Evolutionary conservation across 2,113 vertebrate species (phyloP).

Genomic region (Trinectes maculatus): DNA sequence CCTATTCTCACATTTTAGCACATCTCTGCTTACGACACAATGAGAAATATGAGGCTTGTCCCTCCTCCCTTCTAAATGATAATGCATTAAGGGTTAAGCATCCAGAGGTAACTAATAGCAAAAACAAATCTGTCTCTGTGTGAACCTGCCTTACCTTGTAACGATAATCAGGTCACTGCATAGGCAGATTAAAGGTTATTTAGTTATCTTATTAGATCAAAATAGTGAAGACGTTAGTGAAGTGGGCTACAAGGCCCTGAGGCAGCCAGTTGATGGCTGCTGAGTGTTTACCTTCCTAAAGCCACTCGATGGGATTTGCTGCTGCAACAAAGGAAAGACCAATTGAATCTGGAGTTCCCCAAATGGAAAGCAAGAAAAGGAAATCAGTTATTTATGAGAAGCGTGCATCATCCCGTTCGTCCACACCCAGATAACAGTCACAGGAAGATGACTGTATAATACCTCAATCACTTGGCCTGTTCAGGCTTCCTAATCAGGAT

Average conservation of each 20-base stretch:
- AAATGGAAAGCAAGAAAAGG: slow-evolving; percentile 12
- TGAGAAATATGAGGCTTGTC: too few relatives aligned
- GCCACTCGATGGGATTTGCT: not conserved
- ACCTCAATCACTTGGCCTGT: not conserved
- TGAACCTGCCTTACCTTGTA: too few relatives aligned
- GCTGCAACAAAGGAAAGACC: slow-evolving; percentile 11
- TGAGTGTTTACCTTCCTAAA: slow-evolving; percentile 15
- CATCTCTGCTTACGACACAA: too few relatives aligned
- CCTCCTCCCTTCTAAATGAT: too few relatives aligned
- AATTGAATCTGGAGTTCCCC: slow-evolving; percentile 30
- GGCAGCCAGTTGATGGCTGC: not conserved
- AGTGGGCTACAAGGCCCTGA: not conserved
- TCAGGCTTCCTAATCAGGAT: slow-evolving; percentile 43
- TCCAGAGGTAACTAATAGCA: too few relatives aligned
- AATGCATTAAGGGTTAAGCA: too few relatives aligned
- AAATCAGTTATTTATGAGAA: slow-evolving; percentile 32
- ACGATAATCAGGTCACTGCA: too few relatives aligned
- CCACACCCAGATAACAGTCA: slow-evolving; percentile 27
- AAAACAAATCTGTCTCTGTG: too few relatives aligned
- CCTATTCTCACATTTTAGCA: too few relatives aligned
- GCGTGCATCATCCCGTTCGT: slow-evolving; percentile 8
- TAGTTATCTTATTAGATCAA: too few relatives aligned
- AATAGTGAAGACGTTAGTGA: too few relatives aligned
- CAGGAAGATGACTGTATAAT: slow-evolving; percentile 16
- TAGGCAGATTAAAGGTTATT: too few relatives aligned